Evolutionary conservation across 2,113 vertebrate species (phyloP).

Genomic region (Dromas ardeola): DNA sequence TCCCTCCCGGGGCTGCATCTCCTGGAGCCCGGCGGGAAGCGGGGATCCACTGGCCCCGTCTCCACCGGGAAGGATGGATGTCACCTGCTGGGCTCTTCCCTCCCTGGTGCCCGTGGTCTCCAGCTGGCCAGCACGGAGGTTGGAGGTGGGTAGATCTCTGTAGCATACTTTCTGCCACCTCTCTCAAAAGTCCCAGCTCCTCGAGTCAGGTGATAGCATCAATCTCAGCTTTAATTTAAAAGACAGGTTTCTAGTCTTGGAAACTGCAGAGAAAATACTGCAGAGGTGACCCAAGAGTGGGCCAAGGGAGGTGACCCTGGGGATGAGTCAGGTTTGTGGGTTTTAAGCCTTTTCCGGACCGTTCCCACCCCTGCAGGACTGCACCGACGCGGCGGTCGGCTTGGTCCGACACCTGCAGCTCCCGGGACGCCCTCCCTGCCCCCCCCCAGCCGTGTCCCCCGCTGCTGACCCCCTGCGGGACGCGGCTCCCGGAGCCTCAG

Average conservation of each 20-base stretch:
- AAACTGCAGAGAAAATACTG: neutral
- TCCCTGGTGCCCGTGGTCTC: neutral
- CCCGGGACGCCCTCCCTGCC: neutral
- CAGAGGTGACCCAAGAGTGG: neutral
- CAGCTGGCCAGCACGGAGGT: neutral
- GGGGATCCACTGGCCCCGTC: neutral
- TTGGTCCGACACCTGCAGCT: neutral
- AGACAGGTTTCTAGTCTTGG: neutral
- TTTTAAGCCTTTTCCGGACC: neutral
- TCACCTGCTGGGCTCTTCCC: neutral
- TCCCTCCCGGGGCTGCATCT: neutral
- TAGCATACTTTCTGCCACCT: neutral
- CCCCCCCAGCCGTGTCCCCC: neutral
- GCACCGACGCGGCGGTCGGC: neutral
- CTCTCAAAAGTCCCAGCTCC: neutral
- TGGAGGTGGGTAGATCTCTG: conserved; percentile 2
- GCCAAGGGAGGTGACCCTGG: neutral
- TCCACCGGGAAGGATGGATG: neutral
- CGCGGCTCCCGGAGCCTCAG: neutral
- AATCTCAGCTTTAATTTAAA: neutral
- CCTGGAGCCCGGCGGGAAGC: neutral
- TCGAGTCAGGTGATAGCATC: neutral
- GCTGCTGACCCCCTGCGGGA: neutral
- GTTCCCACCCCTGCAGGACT: neutral
- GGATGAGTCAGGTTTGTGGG: neutral